phyloP scores from a whole-genome alignment of 2,113 vertebrate genomes.

The Sinocyclocheilus maitianheensis region DNA sequence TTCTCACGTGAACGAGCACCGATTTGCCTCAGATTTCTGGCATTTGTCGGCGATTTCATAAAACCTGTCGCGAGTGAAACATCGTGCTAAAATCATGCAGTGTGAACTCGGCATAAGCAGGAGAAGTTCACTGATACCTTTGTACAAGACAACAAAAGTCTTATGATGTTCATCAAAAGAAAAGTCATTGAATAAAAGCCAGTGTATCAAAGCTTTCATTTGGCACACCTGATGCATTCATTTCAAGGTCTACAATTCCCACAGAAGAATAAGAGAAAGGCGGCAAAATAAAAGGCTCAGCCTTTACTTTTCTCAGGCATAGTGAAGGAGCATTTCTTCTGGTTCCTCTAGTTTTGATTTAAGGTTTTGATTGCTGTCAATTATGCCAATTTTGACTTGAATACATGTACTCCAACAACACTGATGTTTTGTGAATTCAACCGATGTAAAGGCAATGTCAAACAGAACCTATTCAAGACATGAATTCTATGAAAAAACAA shows the following conservation, averaged over 20 bases:
- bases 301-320: constrained; percentile 39
- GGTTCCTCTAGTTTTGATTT: constrained; percentile 42
- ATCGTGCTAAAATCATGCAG: too few relatives aligned
- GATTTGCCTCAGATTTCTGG: too few relatives aligned
- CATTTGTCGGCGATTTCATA: too few relatives aligned
- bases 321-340: constrained; percentile 51
- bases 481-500: neutral
- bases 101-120: too few relatives aligned
- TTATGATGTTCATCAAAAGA: constrained; percentile 63
- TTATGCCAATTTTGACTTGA: constrained; percentile 39
- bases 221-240: constrained; percentile 49
- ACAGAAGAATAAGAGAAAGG: constrained; percentile 45
- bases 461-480: neutral
- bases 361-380: constrained; percentile 46
- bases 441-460: neutral
- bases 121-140: constrained; percentile 41
- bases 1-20: too few relatives aligned
- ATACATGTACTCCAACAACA: neutral
- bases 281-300: neutral
- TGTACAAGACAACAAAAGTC: constrained; percentile 57
- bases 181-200: constrained; percentile 58
- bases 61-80: too few relatives aligned
- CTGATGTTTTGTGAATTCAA: neutral
- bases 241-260: constrained; percentile 53
- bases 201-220: constrained; percentile 50